Evolutionary conservation across 2,888 invertebrate genomes (phyloP).

Genomic region (Cataglyphis rosenhaueri): DNA sequence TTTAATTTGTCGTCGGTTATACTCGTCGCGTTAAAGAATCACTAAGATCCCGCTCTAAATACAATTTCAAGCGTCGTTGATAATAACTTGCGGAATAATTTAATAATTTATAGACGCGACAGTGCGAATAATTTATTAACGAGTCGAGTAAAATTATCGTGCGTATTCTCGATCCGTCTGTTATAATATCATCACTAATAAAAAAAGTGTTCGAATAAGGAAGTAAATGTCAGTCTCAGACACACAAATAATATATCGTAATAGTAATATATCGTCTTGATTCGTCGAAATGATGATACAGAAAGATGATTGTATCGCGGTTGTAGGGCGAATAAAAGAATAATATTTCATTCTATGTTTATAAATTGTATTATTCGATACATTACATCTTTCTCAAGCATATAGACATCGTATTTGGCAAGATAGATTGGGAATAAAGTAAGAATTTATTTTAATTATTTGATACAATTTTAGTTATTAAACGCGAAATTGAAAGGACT

Average conservation of each 20-base stretch:
- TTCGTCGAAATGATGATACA: not conserved
- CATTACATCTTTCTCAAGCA: not conserved
- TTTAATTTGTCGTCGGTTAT: conserved; percentile 76
- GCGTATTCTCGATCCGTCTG: conserved; percentile 7
- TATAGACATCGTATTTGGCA: not conserved
- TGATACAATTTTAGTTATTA: not conserved
- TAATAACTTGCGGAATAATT: conserved; percentile 42
- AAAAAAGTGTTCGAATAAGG: not conserved
- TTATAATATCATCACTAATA: conserved; percentile 13
- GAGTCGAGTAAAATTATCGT: conserved; percentile 28
- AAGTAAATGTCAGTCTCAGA: not conserved
- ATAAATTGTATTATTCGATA: not conserved
- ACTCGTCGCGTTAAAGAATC: conserved; percentile 68
- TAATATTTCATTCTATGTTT: not conserved
- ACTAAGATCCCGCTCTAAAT: conserved; percentile 77
- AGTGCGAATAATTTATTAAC: conserved; percentile 33
- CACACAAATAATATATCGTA: not conserved
- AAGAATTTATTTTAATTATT: not conserved
- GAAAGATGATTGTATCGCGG: not conserved
- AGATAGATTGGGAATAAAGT: not conserved
- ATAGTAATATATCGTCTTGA: not conserved
- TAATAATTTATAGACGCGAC: conserved; percentile 41
- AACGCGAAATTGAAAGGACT: not conserved
- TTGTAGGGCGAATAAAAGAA: not conserved
- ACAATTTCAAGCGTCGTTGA: conserved; percentile 66